A percentile compares a stretch with the other conserved stretches of the same genome.
These are phyloP conservation scores for Haliclona indistincta DNA, from an alignment of 37 sponge, comb jelly and placozoan species.

Conservation along the genomic window DNA sequence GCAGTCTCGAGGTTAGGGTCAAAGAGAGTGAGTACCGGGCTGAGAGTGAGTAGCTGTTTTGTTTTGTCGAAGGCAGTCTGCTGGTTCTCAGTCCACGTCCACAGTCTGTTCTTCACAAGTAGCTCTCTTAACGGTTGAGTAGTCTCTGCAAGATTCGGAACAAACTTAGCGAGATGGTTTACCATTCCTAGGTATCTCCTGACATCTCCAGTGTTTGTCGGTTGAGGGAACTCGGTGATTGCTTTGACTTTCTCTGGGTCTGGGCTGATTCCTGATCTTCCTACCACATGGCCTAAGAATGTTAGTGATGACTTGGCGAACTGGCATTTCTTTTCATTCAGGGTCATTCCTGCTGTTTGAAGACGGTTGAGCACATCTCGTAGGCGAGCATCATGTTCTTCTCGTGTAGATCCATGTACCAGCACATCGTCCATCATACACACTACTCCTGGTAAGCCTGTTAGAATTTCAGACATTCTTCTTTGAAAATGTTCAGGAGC, in stretches of 20 bases:
- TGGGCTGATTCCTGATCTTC: conserved; percentile 6
- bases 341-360: conserved; percentile 23
- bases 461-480: conserved; percentile 19
- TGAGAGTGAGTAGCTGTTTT: conserved; percentile 30
- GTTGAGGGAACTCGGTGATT: conserved; percentile 25
- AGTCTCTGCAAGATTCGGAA: conserved; percentile 13
- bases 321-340: conserved; percentile 36
- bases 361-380: conserved; percentile 15
- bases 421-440: conserved; percentile 45
- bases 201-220: conserved; percentile 12
- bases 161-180: conserved; percentile 33
- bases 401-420: not conserved
- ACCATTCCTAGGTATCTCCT: conserved; percentile 50
- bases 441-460: conserved; percentile 18
- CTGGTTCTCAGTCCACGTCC: conserved; percentile 29
- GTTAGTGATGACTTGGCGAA: conserved; percentile 8
- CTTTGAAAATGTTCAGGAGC: conserved; percentile 42
- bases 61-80: conserved; percentile 11
- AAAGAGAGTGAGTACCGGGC: conserved; percentile 29
- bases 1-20: conserved; percentile 16
- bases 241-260: conserved; percentile 42
- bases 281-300: conserved; percentile 46
- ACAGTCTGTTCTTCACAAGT: conserved; percentile 8
- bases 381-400: conserved; percentile 27
- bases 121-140: conserved; percentile 40